These are phyloP conservation scores for Folsomia manolachei DNA, from an alignment of 2,888 invertebrate genomes.

Conservation along the genomic window DNA sequence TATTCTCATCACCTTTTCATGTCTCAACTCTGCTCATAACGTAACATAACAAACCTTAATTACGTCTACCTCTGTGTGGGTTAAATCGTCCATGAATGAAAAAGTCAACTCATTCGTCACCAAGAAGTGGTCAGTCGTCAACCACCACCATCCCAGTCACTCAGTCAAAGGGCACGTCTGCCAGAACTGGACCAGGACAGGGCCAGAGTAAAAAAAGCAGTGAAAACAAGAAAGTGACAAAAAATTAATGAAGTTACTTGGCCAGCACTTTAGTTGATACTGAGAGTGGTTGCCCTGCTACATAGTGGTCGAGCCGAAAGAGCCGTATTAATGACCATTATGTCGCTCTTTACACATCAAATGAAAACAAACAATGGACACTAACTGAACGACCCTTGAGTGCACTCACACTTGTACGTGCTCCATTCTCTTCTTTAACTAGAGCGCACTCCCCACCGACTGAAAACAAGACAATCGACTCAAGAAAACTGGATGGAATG, in stretches of 20 bases:
- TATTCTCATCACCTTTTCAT: no score
- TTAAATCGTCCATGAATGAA: not conserved
- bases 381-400: not conserved
- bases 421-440: not conserved
- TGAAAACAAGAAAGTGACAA: constrained; percentile 36
- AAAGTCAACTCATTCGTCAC: not conserved
- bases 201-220: no score
- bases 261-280: not conserved
- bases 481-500: no score
- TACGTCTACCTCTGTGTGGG: no score
- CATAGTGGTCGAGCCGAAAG: constrained; percentile 3
- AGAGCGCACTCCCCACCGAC: not conserved
- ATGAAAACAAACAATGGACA: constrained; percentile 5
- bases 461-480: no score
- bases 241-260: constrained; percentile 35
- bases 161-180: not conserved
- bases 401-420: not conserved
- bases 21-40: no score
- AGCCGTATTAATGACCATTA: constrained; percentile 7
- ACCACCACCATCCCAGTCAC: not conserved
- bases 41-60: no score
- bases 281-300: no score
- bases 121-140: not conserved
- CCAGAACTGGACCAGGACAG: no score
- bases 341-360: constrained; percentile 5